These are phyloP conservation scores for Rhopalosiphum nymphaeae DNA, from an alignment of 2,888 invertebrate species.

Conservation along the genomic window DNA sequence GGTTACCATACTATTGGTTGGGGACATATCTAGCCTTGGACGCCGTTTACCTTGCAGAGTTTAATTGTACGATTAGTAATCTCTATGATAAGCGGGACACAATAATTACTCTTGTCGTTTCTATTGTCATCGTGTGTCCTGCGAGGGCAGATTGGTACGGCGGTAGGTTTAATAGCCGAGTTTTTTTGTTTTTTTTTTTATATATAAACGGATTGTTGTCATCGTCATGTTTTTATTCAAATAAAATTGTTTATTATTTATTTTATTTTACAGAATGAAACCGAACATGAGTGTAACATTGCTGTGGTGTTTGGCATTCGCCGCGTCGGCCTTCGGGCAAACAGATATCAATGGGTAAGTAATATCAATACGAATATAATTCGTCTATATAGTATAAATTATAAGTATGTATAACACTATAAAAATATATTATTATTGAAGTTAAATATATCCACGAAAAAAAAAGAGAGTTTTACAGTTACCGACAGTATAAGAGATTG, in stretches of 20 bases:
- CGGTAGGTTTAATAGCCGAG: neutral
- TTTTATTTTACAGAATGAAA: slow-evolving; percentile 19
- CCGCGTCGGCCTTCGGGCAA: slow-evolving; percentile 26
- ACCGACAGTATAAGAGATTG: too few relatives aligned
- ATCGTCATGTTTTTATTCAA: neutral
- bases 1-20: neutral
- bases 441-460: neutral
- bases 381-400: neutral
- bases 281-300: neutral
- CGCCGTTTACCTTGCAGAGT: neutral
- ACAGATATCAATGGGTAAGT: slow-evolving; percentile 44
- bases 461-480: neutral
- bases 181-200: neutral
- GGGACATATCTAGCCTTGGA: neutral
- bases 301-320: slow-evolving; percentile 39
- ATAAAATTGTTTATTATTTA: slow-evolving; percentile 5
- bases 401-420: neutral
- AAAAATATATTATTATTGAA: neutral
- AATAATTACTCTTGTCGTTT: neutral
- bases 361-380: neutral
- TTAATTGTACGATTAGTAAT: neutral
- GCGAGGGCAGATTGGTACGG: neutral
- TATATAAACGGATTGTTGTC: neutral
- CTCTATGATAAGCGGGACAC: neutral
- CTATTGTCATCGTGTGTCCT: neutral